Percentiles rank a stretch among this genome's conserved stretches.
phyloP scores from a whole-genome alignment of 2,113 vertebrate species.

The Solea senegalensis region DNA sequence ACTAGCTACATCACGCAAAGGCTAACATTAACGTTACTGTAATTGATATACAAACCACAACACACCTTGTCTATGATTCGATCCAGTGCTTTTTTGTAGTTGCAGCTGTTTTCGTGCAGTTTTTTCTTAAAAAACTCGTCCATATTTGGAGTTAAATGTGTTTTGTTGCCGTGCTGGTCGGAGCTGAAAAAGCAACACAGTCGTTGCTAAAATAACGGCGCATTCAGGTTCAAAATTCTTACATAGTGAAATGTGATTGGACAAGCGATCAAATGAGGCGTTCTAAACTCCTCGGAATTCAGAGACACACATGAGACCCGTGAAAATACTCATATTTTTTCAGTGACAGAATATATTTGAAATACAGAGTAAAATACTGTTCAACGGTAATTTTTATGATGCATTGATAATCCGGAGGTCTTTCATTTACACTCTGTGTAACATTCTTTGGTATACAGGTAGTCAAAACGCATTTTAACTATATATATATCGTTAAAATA shows the following conservation, averaged over 20 bases:
- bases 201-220: background rate
- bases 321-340: background rate
- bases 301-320: fast-evolving
- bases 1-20: background rate
- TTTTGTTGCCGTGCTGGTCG: fast-evolving
- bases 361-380: background rate
- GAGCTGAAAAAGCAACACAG: background rate
- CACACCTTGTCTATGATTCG: constrained; percentile 72
- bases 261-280: background rate
- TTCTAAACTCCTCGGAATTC: background rate
- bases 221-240: constrained; percentile 30
- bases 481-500: too few species aligned
- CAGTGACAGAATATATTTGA: background rate
- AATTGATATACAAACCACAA: background rate
- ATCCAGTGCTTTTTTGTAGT: constrained; percentile 58
- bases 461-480: too few species aligned
- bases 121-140: fast-evolving
- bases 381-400: too few species aligned
- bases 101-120: constrained; percentile 25
- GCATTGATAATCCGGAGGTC: too few species aligned
- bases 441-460: too few species aligned
- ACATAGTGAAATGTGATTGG: constrained; percentile 57
- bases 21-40: background rate
- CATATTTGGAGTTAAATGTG: constrained; percentile 14
- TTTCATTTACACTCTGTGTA: too few species aligned